Conservation (phyloP, 2,797 vertebrate species). For the Gallinago solitaria region DNA sequence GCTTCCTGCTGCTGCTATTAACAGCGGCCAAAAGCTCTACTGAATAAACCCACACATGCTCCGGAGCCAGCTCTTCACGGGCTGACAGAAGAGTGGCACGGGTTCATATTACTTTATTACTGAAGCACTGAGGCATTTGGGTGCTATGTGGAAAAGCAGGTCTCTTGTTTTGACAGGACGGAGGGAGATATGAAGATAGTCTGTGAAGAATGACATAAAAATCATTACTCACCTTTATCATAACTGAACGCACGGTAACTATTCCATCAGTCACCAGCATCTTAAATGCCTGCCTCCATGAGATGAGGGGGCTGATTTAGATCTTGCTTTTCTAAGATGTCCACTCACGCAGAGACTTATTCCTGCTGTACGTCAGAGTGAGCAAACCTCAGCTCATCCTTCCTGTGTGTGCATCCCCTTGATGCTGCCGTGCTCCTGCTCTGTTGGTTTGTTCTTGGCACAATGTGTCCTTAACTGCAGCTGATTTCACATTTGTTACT, state of each 20-base stretch:
- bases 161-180: neutral
- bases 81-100: neutral
- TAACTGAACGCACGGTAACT: neutral
- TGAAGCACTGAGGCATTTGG: neutral
- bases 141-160: neutral
- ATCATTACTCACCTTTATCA: constrained; percentile 31
- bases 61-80: neutral
- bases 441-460: neutral
- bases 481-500: neutral
- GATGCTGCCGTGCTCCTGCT: neutral
- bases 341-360: neutral
- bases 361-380: neutral
- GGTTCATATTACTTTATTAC: neutral
- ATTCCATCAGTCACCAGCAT: neutral
- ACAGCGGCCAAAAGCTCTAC: neutral
- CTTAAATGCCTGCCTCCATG: neutral
- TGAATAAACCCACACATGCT: neutral
- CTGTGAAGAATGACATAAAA: constrained; percentile 16
- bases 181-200: neutral
- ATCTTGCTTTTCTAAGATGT: neutral
- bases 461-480: neutral
- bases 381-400: neutral
- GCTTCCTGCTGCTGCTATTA: neutral
- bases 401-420: neutral
- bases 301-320: neutral